Evolutionary conservation across 2,888 invertebrate genomes (phyloP).

Genomic region (Mimachlamys varia): DNA sequence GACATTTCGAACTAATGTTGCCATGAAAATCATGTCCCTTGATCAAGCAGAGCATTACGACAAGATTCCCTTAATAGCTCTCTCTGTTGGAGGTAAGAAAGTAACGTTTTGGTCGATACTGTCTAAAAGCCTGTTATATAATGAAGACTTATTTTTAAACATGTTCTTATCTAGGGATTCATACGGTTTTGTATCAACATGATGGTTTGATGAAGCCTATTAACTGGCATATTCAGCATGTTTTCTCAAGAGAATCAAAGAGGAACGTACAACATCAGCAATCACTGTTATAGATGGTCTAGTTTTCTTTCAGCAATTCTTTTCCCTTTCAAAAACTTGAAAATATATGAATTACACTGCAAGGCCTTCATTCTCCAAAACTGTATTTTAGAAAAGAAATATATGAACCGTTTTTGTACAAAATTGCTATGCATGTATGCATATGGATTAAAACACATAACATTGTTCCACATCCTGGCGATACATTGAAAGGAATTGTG

Average conservation of each 20-base stretch:
- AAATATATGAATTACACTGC: not conserved
- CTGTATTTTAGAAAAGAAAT: too few species aligned
- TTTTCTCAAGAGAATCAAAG: not conserved
- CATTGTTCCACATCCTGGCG: too few species aligned
- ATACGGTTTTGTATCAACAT: not conserved
- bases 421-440: too few species aligned
- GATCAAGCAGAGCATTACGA: not conserved
- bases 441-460: too few species aligned
- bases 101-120: not conserved
- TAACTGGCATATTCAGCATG: not conserved
- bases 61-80: not conserved
- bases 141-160: not conserved
- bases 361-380: not conserved
- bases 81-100: not conserved
- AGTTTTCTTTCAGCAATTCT: too few species aligned
- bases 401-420: too few species aligned
- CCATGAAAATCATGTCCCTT: not conserved
- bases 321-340: not conserved
- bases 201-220: not conserved
- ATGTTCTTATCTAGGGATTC: too few species aligned
- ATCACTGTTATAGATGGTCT: too few species aligned
- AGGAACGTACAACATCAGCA: not conserved
- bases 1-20: not conserved
- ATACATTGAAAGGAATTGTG: too few species aligned
- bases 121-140: not conserved